Evolutionary conservation across 2,888 invertebrate species (phyloP).

Genomic region (Euphydryas editha): DNA sequence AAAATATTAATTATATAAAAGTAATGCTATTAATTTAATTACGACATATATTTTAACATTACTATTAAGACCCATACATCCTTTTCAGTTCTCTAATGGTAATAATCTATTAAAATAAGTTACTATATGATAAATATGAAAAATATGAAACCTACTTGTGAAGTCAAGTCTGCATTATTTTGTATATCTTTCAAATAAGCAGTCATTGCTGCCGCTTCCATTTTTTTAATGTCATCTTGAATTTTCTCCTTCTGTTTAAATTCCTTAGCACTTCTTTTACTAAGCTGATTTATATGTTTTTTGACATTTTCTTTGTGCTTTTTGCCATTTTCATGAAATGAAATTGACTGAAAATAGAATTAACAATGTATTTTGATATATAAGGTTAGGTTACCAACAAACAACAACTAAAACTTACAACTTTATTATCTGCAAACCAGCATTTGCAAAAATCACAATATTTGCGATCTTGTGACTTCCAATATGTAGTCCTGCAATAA

Average conservation of each 20-base stretch:
- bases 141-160: slow-evolving; percentile 74
- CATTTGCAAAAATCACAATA: slow-evolving; percentile 99
- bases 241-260: slow-evolving; percentile 90
- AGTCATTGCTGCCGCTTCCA: slow-evolving; percentile 95
- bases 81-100: too few species aligned
- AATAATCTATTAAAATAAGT: too few species aligned
- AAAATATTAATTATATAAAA: background rate
- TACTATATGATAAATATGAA: background rate
- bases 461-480: slow-evolving; percentile 98
- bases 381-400: background rate
- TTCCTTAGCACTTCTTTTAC: slow-evolving; percentile 91
- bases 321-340: slow-evolving; percentile 97
- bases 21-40: background rate
- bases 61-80: too few species aligned
- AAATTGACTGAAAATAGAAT: slow-evolving; percentile 88
- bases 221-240: slow-evolving; percentile 91
- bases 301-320: slow-evolving; percentile 96
- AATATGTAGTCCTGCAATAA: slow-evolving; percentile 93
- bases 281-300: slow-evolving; percentile 92
- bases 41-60: too few species aligned
- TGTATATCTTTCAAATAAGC: slow-evolving; percentile 94
- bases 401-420: slow-evolving; percentile 80
- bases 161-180: slow-evolving; percentile 85
- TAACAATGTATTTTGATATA: background rate
- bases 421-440: slow-evolving; percentile 99